Evolutionary conservation across 2,797 vertebrate species (phyloP).

Genomic region (Eidolon dupreanum): DNA sequence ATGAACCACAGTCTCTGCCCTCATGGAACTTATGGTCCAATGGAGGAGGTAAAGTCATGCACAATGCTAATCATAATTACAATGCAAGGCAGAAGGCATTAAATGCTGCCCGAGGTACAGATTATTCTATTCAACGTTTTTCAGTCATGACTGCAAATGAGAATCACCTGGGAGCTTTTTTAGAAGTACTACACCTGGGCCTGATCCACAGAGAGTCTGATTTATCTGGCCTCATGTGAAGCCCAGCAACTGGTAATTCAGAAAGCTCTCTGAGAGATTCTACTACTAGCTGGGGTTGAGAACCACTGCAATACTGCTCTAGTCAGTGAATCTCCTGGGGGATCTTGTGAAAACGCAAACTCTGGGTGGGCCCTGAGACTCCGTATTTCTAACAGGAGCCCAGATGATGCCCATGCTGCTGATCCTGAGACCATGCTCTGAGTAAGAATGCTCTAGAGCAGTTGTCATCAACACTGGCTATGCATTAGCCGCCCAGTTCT

Average conservation of each 20-base stretch:
- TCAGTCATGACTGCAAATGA: slow-evolving; percentile 57
- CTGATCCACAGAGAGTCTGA: neutral
- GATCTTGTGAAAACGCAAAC: neutral
- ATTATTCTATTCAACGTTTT: slow-evolving; percentile 41
- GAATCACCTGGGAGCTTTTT: neutral
- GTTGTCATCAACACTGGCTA: neutral
- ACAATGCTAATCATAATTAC: slow-evolving; percentile 60
- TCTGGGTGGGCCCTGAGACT: neutral
- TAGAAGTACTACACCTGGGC: neutral
- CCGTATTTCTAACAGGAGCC: neutral
- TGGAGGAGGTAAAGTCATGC: neutral
- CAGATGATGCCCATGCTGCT: neutral
- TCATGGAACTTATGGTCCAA: neutral
- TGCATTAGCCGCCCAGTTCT: neutral
- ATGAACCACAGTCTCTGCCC: slow-evolving; percentile 1
- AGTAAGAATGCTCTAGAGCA: neutral
- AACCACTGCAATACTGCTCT: neutral
- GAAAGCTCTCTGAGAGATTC: neutral
- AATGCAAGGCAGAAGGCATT: slow-evolving; percentile 37
- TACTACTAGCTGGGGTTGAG: neutral
- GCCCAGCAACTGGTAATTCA: neutral
- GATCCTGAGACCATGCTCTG: neutral
- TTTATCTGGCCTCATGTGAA: neutral
- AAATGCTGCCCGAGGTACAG: neutral
- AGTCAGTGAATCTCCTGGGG: neutral